Evolutionary conservation across 2,113 vertebrate genomes (phyloP).

Genomic region (Phaethon lepturus): DNA sequence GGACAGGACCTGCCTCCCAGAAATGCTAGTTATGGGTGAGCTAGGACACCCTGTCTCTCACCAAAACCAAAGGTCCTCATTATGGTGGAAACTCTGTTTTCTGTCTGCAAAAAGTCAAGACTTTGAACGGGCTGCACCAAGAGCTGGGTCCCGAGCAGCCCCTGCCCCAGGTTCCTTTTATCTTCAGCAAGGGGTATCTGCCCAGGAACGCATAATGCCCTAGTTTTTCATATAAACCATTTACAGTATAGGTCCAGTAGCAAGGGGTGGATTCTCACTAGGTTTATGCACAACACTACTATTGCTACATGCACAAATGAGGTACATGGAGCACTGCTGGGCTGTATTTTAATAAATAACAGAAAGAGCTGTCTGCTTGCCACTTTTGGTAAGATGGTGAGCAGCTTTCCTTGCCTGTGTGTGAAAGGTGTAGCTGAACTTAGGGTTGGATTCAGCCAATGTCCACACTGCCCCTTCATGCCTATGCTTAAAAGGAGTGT

Average conservation of each 20-base stretch:
- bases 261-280: not conserved
- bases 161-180: not conserved
- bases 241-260: not conserved
- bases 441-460: not conserved
- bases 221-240: not conserved
- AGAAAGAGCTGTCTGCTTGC: not conserved
- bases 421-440: not conserved
- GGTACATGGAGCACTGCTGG: not conserved
- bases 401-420: not conserved
- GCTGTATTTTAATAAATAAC: not conserved
- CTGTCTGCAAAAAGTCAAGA: not conserved
- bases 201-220: not conserved
- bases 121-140: not conserved
- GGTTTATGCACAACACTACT: not conserved
- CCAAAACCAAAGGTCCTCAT: not conserved
- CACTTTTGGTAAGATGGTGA: not conserved
- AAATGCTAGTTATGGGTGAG: not conserved
- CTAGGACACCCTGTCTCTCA: not conserved
- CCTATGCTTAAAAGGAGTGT: not conserved
- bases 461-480: not conserved
- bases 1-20: not conserved
- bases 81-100: not conserved
- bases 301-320: not conserved
- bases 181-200: not conserved
- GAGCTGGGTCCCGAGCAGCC: not conserved